Evolutionary conservation across 1,140 invertebrate species (phyloP).

Genomic region (Tetramorium simillimum): DNA sequence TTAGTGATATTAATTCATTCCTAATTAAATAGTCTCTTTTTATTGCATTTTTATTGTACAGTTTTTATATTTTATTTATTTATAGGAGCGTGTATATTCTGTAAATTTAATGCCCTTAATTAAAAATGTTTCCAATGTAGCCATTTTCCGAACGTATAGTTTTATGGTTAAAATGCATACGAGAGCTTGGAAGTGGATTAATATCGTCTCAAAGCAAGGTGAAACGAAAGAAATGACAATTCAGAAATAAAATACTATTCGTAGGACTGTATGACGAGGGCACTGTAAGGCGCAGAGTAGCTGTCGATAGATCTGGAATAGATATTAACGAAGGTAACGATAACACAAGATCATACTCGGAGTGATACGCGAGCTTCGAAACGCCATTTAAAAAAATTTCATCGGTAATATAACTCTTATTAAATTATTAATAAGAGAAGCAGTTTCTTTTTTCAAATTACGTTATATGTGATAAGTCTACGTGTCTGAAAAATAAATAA

Average conservation of each 20-base stretch:
- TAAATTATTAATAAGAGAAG: conserved; percentile 29
- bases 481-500: background rate
- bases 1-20: conserved; percentile 11
- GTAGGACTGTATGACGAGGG: conserved; percentile 81
- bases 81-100: background rate
- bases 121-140: conserved; percentile 7
- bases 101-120: background rate
- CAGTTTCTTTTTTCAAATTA: background rate
- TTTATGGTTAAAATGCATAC: conserved; percentile 48
- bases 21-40: background rate
- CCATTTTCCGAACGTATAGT: conserved; percentile 42
- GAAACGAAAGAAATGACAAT: conserved; percentile 72
- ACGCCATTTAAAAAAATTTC: conserved; percentile 17
- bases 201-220: conserved; percentile 62
- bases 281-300: conserved; percentile 82
- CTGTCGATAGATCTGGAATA: conserved; percentile 82
- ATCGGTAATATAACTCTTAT: background rate
- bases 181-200: conserved; percentile 47
- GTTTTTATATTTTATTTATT: background rate
- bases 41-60: background rate
- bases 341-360: conserved; percentile 66
- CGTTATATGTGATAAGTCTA: background rate
- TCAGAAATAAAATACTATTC: conserved; percentile 79
- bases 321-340: conserved; percentile 82
- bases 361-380: conserved; percentile 66